phyloP scores from a whole-genome alignment of 2,113 vertebrate genomes.

The Tachysurus fulvidraco region DNA sequence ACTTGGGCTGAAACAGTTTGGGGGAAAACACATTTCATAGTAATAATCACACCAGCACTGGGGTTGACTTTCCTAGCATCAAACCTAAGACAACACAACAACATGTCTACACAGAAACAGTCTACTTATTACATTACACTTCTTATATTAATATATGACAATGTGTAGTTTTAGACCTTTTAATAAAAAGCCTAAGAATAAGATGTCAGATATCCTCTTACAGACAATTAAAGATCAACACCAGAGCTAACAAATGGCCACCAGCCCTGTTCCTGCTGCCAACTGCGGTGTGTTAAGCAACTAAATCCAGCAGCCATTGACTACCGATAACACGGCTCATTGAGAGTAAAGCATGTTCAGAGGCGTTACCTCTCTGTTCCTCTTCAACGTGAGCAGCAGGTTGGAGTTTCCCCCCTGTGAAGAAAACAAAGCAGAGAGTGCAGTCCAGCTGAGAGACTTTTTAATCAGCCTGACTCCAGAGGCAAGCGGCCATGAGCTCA shows the following conservation, averaged over 20 bases:
- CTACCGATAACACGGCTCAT: slow-evolving; percentile 29
- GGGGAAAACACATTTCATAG: background rate
- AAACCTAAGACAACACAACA: background rate
- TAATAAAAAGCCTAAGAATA: background rate
- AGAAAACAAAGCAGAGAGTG: slow-evolving; percentile 61
- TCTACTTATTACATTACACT: background rate
- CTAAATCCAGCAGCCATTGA: slow-evolving; percentile 12
- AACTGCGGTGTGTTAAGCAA: background rate
- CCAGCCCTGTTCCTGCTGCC: slow-evolving; percentile 2
- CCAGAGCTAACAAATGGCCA: background rate
- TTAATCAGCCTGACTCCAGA: slow-evolving; percentile 44
- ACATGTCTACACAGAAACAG: background rate
- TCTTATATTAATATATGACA: background rate
- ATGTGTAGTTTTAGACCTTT: background rate
- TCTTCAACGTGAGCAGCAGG: slow-evolving; percentile 86
- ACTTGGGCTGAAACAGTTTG: background rate
- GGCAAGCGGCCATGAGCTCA: slow-evolving; percentile 10
- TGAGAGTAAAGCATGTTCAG: slow-evolving; percentile 17
- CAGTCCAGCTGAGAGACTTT: slow-evolving; percentile 34
- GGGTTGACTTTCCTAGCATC: background rate
- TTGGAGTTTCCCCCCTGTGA: slow-evolving; percentile 86
- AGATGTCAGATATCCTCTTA: background rate
- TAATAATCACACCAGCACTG: background rate
- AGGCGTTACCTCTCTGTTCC: slow-evolving; percentile 89
- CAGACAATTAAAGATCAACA: background rate